phyloP scores from a whole-genome alignment of 2,888 invertebrate species.

The Myathropa florea region DNA sequence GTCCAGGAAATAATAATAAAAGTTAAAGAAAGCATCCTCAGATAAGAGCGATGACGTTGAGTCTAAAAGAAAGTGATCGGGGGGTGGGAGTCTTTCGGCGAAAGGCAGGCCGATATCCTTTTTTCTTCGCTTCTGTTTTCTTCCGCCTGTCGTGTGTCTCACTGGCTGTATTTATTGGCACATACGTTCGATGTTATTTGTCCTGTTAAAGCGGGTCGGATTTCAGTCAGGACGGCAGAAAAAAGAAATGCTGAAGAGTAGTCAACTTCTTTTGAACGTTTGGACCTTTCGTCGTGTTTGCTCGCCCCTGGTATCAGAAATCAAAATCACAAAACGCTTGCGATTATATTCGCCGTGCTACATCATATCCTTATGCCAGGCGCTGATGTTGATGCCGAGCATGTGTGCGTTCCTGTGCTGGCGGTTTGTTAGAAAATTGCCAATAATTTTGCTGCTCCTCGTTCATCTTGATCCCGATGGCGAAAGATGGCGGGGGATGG shows the following conservation, averaged over 20 bases:
- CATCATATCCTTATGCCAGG: slow-evolving; percentile 28
- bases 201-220: slow-evolving; percentile 4
- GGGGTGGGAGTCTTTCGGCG: not conserved
- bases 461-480: slow-evolving; percentile 34
- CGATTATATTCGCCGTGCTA: slow-evolving; percentile 31
- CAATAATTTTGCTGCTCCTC: slow-evolving; percentile 48
- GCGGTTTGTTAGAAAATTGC: slow-evolving; percentile 51
- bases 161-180: slow-evolving; percentile 26
- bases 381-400: not conserved
- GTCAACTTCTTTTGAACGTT: slow-evolving; percentile 18
- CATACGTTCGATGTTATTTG: slow-evolving; percentile 33
- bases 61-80: not conserved
- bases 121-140: not conserved
- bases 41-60: slow-evolving; percentile 35
- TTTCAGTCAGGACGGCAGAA: not conserved
- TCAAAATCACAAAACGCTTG: slow-evolving; percentile 53
- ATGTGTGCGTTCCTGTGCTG: not conserved
- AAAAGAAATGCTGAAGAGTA: slow-evolving; percentile 4
- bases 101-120: not conserved
- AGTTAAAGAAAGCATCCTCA: slow-evolving; percentile 41
- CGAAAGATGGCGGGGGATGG: not conserved
- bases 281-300: slow-evolving; percentile 1
- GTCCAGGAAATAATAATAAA: slow-evolving; percentile 21
- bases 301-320: slow-evolving; percentile 35
- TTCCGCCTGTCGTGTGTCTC: not conserved